These are phyloP conservation scores for Toxotes chatareus DNA, from an alignment of 2,113 vertebrate genomes.

Conservation along the genomic window DNA sequence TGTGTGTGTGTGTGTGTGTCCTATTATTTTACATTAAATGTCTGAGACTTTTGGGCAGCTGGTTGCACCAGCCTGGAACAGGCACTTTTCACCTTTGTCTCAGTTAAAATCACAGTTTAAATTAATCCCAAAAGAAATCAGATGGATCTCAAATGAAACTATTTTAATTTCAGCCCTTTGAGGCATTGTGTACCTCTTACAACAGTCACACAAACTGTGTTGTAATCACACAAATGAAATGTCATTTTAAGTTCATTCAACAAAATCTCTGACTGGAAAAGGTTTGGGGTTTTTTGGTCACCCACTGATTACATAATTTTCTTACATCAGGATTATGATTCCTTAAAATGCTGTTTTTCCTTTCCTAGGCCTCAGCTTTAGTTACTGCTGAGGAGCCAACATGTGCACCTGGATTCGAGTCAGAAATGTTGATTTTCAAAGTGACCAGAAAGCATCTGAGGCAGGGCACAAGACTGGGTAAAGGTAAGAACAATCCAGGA, in stretches of 20 bases:
- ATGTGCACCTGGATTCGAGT: slow-evolving; percentile 77
- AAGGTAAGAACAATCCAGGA: slow-evolving; percentile 66
- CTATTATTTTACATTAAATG: neutral
- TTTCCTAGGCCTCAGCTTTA: slow-evolving; percentile 46
- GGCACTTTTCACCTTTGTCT: too few species aligned
- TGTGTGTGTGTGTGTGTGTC: too few species aligned
- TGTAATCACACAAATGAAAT: neutral
- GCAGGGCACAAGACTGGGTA: slow-evolving; percentile 61
- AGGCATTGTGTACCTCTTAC: neutral
- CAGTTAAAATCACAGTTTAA: too few species aligned
- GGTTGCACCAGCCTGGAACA: too few species aligned
- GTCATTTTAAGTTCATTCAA: neutral
- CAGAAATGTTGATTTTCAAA: slow-evolving; percentile 63
- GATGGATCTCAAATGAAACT: too few species aligned
- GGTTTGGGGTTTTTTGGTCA: neutral
- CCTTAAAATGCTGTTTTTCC: neutral
- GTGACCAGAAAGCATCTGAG: slow-evolving; percentile 56
- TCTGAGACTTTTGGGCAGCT: neutral
- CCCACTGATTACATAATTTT: neutral
- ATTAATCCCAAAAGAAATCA: too few species aligned
- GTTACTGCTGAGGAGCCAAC: slow-evolving; percentile 37
- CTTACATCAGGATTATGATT: neutral
- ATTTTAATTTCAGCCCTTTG: neutral
- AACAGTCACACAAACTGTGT: neutral
- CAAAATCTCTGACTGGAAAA: too few species aligned